phyloP scores from a whole-genome alignment of 2,113 vertebrate genomes.

The Myrmecophaga tridactyla region DNA sequence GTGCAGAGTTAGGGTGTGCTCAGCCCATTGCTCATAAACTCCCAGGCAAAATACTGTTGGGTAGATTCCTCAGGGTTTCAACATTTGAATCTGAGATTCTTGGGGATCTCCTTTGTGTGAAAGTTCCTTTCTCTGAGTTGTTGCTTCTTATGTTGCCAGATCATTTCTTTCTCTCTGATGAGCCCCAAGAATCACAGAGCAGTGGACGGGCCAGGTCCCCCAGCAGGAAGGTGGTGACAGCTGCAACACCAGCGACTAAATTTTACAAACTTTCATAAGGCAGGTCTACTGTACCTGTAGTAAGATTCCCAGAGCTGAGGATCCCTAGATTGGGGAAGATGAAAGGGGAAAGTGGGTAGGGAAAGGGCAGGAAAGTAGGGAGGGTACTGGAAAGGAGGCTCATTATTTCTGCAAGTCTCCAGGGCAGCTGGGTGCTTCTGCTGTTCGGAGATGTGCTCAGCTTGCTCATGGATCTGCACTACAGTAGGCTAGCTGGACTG shows the following conservation, averaged over 20 bases:
- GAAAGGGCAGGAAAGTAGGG: too few relatives aligned
- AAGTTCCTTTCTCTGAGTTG: conserved; percentile 7
- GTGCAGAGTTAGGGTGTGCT: not conserved
- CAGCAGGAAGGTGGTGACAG: too few relatives aligned
- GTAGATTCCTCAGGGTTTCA: not conserved
- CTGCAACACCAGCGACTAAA: too few relatives aligned
- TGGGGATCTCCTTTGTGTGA: not conserved
- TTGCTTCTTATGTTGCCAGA: not conserved
- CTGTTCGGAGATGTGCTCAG: not conserved
- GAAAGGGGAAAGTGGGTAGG: too few relatives aligned
- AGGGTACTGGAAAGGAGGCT: too few relatives aligned
- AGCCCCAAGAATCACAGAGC: too few relatives aligned
- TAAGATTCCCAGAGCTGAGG: too few relatives aligned
- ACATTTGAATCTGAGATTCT: not conserved
- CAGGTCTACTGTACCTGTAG: too few relatives aligned
- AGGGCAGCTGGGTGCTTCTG: not conserved
- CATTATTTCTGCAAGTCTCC: not conserved
- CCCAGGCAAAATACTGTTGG: not conserved
- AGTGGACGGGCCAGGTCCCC: too few relatives aligned
- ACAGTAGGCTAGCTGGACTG: not conserved
- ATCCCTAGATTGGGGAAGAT: too few relatives aligned
- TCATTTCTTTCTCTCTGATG: not conserved
- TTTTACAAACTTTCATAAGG: too few relatives aligned
- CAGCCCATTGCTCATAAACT: not conserved
- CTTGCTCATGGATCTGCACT: not conserved